Percentiles rank a stretch among this genome's conserved stretches.
phyloP scores from a whole-genome alignment of 2,888 invertebrate genomes.

The Tetranychus piercei region DNA sequence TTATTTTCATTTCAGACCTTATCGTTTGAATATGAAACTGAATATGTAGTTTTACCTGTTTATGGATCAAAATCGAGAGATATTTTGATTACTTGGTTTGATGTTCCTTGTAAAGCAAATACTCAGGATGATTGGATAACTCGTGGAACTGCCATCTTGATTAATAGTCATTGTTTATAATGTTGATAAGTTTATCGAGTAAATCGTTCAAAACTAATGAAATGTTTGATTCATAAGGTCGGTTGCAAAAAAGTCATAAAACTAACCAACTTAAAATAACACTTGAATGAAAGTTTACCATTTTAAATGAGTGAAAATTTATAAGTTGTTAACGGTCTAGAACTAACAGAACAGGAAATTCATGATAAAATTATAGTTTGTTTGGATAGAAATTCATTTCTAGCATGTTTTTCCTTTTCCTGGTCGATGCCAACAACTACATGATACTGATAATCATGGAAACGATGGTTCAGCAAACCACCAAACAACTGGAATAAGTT shows the following conservation, averaged over 20 bases:
- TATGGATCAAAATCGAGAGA: slow-evolving; percentile 6
- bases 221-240: too few species aligned
- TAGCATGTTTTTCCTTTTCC: neutral
- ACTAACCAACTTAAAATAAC: neutral
- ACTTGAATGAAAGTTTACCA: neutral
- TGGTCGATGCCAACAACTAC: neutral
- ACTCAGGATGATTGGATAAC: slow-evolving; percentile 7
- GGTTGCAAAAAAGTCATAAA: too few species aligned
- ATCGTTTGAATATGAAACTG: neutral
- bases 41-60: slow-evolving; percentile 3
- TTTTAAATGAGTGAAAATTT: neutral
- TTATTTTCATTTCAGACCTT: neutral
- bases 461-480: slow-evolving; percentile 1
- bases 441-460: neutral
- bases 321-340: neutral
- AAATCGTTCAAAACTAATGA: neutral
- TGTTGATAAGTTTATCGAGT: neutral
- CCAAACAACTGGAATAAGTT: neutral
- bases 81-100: neutral
- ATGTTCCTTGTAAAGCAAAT: slow-evolving; percentile 10
- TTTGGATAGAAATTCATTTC: neutral
- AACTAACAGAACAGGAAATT: too few species aligned
- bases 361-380: neutral
- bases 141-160: neutral
- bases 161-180: neutral